Conservation (phyloP, 2,888 invertebrate species). For the Chalcis sispes region DNA sequence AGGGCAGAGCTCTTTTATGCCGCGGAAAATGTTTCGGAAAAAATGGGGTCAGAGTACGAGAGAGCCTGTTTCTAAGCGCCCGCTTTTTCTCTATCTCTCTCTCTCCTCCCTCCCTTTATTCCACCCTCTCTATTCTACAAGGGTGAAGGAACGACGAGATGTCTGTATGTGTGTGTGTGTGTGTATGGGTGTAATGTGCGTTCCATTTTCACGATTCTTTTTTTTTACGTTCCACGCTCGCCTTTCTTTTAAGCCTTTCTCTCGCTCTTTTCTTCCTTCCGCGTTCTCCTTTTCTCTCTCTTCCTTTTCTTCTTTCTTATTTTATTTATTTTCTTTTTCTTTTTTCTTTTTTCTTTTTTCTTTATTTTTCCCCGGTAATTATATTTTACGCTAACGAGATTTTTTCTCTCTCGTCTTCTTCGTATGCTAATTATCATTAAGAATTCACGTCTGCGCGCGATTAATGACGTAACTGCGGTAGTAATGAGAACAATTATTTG, state of each 20-base stretch:
- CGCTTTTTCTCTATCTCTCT: no score
- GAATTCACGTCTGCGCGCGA: constrained; percentile 33
- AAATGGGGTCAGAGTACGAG: constrained; percentile 43
- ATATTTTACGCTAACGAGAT: constrained; percentile 44
- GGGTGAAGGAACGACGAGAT: background rate
- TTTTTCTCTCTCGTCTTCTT: constrained; percentile 31
- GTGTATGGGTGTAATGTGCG: no score
- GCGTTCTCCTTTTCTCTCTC: no score
- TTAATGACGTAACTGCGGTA: constrained; percentile 9
- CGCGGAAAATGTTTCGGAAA: constrained; percentile 46
- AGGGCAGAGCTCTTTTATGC: background rate
- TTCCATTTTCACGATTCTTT: no score
- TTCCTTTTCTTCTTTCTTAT: background rate
- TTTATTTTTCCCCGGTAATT: constrained; percentile 38
- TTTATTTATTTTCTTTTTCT: background rate
- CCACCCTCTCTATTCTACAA: no score
- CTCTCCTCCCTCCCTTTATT: no score
- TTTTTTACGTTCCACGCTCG: no score
- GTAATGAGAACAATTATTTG: no score
- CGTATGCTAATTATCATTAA: constrained; percentile 32
- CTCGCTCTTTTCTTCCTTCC: background rate
- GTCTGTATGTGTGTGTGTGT: no score
- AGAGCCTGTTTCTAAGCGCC: constrained; percentile 37
- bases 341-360: background rate
- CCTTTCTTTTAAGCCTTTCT: background rate